Evolutionary conservation across 2,113 vertebrate species (phyloP), one percentile per base, ranked within the genome.

Genomic region (Oreotrochilus melanogaster): DNA sequence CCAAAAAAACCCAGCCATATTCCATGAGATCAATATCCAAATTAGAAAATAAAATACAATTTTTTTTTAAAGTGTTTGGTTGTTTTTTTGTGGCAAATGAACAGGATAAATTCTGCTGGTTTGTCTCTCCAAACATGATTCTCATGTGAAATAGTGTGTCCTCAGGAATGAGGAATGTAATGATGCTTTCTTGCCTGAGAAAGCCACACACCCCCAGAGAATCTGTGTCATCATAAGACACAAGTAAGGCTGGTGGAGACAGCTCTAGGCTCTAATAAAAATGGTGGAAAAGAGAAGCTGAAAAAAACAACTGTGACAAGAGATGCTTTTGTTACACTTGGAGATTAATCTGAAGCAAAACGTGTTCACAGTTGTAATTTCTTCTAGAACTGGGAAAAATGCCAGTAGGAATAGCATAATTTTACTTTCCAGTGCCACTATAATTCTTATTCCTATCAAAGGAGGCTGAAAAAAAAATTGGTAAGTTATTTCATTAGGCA

Each of bases 401-500:
- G 92, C 69, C 79, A 93, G 64, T 66, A 92, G 70, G 62, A 76
- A 82, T 92, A 89, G 51, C 76, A 24, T 33, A 61, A 82, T 74
- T 85, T 75, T 69, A 73, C 65, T 86, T 85, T 43, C 43, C 69
- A 75, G 48, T 84, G 53, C 82, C 83, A 83, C 66, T 78, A 17
- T 64, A 93, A 85, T 93, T 85, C 66, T 69, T 69, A 73, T 22
- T 83, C 64, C 37, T 51, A 92, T 93, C 92, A 93, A 93, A 93
- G 56, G 48, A 88, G 27, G 43, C 48, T 76, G 67, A 86, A 96
- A 96, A 93, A 93, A 65, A 94, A 92, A 93, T 60, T 71, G 60
- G 67, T 60, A 88, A 96, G 75, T 92, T 95, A 92, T 95, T 94
- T 96, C 93, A 96, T 96, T 96, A 96, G 92, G 79, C 96, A 88